These are phyloP conservation scores for Abscondita cerata DNA, from an alignment of 2,888 invertebrate species.

Conservation along the genomic window DNA sequence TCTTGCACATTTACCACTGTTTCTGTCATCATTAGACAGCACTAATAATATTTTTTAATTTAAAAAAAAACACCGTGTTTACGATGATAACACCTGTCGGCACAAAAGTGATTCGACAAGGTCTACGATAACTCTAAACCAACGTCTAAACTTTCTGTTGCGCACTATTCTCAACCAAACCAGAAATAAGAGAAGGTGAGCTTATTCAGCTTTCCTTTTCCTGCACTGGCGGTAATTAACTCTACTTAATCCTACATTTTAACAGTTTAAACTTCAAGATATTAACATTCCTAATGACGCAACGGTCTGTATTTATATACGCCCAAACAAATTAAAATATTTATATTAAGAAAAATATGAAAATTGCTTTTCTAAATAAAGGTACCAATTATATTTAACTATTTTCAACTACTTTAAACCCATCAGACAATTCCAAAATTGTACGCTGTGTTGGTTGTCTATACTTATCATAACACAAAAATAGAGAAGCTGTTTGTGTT, in stretches of 20 bases:
- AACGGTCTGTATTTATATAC: no score
- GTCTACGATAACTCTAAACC: conserved; percentile 23
- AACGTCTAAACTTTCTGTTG: conserved; percentile 24
- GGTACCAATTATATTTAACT: no score
- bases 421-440: no score
- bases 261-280: background rate
- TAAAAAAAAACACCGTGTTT: conserved; percentile 21
- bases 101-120: conserved; percentile 18
- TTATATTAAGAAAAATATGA: no score
- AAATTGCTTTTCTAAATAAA: no score
- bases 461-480: no score
- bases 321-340: no score
- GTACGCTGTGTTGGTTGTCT: no score
- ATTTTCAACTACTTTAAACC: no score
- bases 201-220: conserved; percentile 21
- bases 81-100: conserved; percentile 25
- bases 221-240: conserved; percentile 13
- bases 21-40: conserved; percentile 75
- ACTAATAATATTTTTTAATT: background rate
- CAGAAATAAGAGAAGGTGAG: conserved; percentile 24
- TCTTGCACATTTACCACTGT: conserved; percentile 82
- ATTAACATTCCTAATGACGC: background rate
- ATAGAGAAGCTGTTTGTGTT: no score
- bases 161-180: conserved; percentile 21
- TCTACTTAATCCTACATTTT: conserved; percentile 1